These are phyloP conservation scores for Hyperoplus lanceolatus DNA, from an alignment of 2,797 vertebrate genomes.

Conservation along the genomic window DNA sequence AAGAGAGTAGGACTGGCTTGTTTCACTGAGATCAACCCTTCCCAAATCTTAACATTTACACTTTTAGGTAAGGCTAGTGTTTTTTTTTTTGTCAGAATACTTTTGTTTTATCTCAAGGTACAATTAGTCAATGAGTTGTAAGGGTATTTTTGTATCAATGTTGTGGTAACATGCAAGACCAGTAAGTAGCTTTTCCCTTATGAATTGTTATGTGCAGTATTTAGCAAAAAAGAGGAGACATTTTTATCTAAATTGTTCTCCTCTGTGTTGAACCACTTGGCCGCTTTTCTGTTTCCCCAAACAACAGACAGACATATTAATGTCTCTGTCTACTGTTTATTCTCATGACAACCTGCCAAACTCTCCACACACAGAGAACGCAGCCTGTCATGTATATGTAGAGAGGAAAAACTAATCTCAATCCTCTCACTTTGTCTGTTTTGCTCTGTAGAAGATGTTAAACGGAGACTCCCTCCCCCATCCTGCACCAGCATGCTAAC, in stretches of 20 bases:
- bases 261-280: neutral
- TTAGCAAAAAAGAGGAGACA: neutral
- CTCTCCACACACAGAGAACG: neutral
- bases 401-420: neutral
- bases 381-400: neutral
- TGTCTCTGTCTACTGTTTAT: neutral
- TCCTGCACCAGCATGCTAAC: neutral
- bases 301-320: neutral
- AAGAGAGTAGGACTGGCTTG: too few species aligned
- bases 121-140: too few species aligned
- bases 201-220: neutral
- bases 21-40: too few species aligned
- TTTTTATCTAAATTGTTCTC: neutral
- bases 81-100: too few species aligned
- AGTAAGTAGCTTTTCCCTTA: neutral
- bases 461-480: neutral
- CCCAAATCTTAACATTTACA: too few species aligned
- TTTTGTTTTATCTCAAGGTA: too few species aligned
- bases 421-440: neutral
- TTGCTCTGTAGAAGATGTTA: neutral
- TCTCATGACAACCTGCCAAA: neutral
- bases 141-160: neutral
- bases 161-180: conserved; percentile 1
- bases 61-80: too few species aligned
- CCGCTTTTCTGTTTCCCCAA: neutral